phyloP scores from a whole-genome alignment of 2,797 vertebrate species.

The Gymnocypris eckloni region DNA sequence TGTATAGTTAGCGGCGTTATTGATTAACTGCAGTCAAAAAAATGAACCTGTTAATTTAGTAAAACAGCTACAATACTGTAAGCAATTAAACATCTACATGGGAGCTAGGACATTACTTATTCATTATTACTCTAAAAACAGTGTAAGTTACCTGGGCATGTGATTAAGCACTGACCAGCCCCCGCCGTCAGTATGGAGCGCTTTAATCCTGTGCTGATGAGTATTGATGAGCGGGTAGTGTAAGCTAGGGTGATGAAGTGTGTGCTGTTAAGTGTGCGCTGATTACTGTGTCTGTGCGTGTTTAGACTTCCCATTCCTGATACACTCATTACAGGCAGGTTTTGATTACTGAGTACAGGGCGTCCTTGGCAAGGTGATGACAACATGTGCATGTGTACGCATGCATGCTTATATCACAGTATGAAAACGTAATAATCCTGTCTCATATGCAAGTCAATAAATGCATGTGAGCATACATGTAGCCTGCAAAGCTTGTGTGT shows the following conservation, averaged over 20 bases:
- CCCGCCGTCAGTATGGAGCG: conserved; percentile 3
- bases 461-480: background rate
- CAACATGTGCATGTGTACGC: conserved; percentile 33
- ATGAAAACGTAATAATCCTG: background rate
- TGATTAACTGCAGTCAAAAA: background rate
- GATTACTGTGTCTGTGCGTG: conserved; percentile 1
- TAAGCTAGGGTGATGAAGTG: conserved; percentile 40
- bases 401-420: conserved; percentile 29
- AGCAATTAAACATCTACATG: background rate
- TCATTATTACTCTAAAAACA: conserved; percentile 33
- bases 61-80: background rate
- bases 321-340: conserved; percentile 40
- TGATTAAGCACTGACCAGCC: conserved; percentile 48
- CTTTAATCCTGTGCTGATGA: conserved; percentile 54
- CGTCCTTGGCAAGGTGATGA: conserved; percentile 57
- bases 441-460: conserved; percentile 15
- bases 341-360: conserved; percentile 54
- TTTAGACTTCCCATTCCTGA: background rate
- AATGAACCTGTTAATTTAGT: background rate
- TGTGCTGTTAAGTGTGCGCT: conserved; percentile 48
- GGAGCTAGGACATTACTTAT: background rate
- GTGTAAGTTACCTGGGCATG: conserved; percentile 35
- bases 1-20: too few relatives aligned
- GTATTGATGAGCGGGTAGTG: conserved; percentile 52
- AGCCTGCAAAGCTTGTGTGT: background rate